These are phyloP conservation scores for Cyprinodon diabolis DNA, from an alignment of 2,797 vertebrate genomes.

Conservation along the genomic window DNA sequence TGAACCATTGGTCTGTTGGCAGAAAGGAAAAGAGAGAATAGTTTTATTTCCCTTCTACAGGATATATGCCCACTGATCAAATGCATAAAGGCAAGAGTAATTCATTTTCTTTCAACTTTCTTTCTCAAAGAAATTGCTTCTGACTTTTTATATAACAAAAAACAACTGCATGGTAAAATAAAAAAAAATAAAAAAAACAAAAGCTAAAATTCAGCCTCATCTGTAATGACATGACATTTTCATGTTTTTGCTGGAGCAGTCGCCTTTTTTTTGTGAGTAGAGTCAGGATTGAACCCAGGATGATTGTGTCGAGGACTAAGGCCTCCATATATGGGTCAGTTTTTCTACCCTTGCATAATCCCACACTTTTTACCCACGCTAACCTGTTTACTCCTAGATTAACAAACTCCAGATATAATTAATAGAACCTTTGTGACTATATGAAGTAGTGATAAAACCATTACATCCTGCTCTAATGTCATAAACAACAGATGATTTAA, in stretches of 20 bases:
- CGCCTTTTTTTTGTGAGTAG: too few relatives aligned
- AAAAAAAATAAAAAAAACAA: neutral
- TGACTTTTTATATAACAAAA: neutral
- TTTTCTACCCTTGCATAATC: too few relatives aligned
- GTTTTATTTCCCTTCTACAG: neutral
- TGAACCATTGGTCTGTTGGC: constrained; percentile 84
- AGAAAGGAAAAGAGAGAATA: constrained; percentile 4
- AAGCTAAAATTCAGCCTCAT: neutral
- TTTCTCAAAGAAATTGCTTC: neutral
- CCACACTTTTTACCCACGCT: neutral
- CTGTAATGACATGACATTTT: neutral
- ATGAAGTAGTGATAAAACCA: neutral
- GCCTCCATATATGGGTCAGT: too few relatives aligned
- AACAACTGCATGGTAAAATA: neutral
- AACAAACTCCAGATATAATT: neutral
- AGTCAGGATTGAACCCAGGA: too few relatives aligned
- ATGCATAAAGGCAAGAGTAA: neutral
- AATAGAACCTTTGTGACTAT: neutral
- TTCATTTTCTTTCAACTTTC: neutral
- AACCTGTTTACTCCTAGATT: neutral
- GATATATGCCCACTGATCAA: neutral
- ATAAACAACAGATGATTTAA: neutral
- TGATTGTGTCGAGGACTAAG: too few relatives aligned
- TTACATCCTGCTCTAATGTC: neutral
- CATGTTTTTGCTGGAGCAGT: too few relatives aligned